A percentile compares a stretch with the other conserved stretches of the same genome.
Conservation (phyloP, 2,113 vertebrate genomes). For the Channa argus region DNA sequence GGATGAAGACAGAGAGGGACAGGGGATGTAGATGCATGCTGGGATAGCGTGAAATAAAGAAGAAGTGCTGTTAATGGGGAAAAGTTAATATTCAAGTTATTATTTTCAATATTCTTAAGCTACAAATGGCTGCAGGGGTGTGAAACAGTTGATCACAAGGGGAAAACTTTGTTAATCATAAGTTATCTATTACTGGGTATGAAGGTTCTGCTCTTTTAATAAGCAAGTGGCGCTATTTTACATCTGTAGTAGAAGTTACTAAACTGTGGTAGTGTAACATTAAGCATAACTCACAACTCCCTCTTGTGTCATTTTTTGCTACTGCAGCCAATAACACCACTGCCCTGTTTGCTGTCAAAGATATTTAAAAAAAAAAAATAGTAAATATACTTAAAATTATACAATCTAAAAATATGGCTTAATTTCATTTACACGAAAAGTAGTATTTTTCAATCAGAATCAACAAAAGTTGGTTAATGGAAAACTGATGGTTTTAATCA, state of each 20-base stretch:
- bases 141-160: not conserved
- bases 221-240: not conserved
- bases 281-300: constrained; percentile 32
- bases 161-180: not conserved
- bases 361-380: not conserved
- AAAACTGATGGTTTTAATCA: too few relatives aligned
- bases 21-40: constrained; percentile 68
- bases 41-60: constrained; percentile 14
- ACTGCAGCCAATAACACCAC: constrained; percentile 21
- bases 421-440: too few relatives aligned
- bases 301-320: constrained; percentile 41
- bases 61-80: not conserved
- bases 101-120: not conserved
- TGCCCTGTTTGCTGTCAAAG: not conserved
- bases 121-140: not conserved
- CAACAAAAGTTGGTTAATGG: too few relatives aligned
- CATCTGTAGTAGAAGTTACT: not conserved
- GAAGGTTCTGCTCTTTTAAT: not conserved
- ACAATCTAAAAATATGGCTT: too few relatives aligned
- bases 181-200: too few relatives aligned
- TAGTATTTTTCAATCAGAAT: too few relatives aligned
- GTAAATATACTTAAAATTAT: too few relatives aligned
- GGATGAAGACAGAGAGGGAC: constrained; percentile 41
- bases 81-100: not conserved
- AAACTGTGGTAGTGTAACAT: not conserved